These are phyloP conservation scores for Lampropteryx suffumata DNA, from an alignment of 2,888 invertebrate genomes.

Conservation along the genomic window DNA sequence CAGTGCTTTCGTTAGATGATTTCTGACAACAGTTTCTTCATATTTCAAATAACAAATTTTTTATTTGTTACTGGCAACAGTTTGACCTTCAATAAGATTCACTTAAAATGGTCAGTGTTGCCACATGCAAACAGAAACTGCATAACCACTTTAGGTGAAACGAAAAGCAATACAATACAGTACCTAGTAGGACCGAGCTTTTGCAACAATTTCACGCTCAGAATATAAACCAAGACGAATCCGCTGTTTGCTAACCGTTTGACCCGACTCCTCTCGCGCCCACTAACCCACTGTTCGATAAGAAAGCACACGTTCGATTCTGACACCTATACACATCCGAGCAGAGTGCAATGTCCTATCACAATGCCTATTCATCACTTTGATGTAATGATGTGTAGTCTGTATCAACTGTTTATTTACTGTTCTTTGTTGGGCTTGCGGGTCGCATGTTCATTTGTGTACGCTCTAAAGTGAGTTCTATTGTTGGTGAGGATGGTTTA, in stretches of 20 bases:
- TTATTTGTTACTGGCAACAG: background rate
- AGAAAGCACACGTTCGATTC: slow-evolving; percentile 55
- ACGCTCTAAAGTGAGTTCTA: slow-evolving; percentile 43
- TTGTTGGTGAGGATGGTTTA: slow-evolving; percentile 30
- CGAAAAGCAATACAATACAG: slow-evolving; percentile 49
- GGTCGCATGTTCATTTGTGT: slow-evolving; percentile 45
- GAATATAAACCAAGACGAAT: slow-evolving; percentile 69
- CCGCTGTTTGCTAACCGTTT: slow-evolving; percentile 75
- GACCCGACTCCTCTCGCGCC: slow-evolving; percentile 71
- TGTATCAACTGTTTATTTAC: slow-evolving; percentile 81
- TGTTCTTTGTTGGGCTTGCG: slow-evolving; percentile 47
- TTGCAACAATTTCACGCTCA: slow-evolving; percentile 66
- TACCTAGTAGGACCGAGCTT: slow-evolving; percentile 47
- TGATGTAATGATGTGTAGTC: slow-evolving; percentile 77
- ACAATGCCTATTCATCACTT: slow-evolving; percentile 66
- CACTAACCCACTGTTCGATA: slow-evolving; percentile 75
- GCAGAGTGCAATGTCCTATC: slow-evolving; percentile 63
- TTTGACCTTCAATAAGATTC: slow-evolving; percentile 12
- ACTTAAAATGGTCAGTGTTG: slow-evolving; percentile 10
- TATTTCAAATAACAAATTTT: too few relatives aligned
- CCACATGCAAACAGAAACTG: slow-evolving; percentile 30
- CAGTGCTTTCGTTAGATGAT: background rate
- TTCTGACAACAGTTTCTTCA: slow-evolving; percentile 1
- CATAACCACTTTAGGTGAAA: slow-evolving; percentile 52
- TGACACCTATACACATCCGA: slow-evolving; percentile 49